A percentile compares a stretch with the other conserved stretches of the same genome.
These are phyloP conservation scores for Odontamblyopus lacepedii DNA, from an alignment of 2,797 vertebrate genomes.

Conservation along the genomic window DNA sequence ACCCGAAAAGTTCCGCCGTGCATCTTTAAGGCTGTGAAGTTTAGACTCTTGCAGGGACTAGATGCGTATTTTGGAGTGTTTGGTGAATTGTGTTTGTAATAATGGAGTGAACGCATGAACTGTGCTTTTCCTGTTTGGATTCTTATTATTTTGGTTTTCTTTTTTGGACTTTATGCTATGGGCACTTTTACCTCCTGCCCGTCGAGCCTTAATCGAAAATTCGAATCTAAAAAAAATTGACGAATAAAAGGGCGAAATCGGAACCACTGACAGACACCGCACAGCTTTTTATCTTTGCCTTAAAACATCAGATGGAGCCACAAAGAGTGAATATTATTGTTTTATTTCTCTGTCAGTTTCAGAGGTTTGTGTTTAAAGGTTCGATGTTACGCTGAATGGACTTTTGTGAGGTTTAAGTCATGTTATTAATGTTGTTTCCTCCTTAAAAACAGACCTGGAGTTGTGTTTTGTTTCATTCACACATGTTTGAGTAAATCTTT, in stretches of 20 bases:
- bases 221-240: constrained; percentile 63
- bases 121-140: constrained; percentile 67
- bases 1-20: too few species aligned
- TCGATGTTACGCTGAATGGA: too few species aligned
- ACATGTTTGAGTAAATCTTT: too few species aligned
- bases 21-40: constrained; percentile 64
- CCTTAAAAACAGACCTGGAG: too few species aligned
- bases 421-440: too few species aligned
- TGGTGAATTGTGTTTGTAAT: constrained; percentile 25
- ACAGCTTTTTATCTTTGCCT: background rate
- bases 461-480: too few species aligned
- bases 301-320: background rate
- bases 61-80: constrained; percentile 52
- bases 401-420: too few species aligned
- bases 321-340: background rate
- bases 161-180: constrained; percentile 63
- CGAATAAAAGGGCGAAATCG: constrained; percentile 40
- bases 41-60: constrained; percentile 63
- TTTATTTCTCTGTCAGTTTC: background rate
- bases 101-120: constrained; percentile 50
- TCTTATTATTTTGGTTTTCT: constrained; percentile 18
- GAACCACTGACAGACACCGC: constrained; percentile 41
- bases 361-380: background rate
- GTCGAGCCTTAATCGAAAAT: constrained; percentile 72
- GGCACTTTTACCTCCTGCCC: constrained; percentile 76